Conservation (phyloP, 2,113 vertebrate genomes). For the Crocuta crocuta region DNA sequence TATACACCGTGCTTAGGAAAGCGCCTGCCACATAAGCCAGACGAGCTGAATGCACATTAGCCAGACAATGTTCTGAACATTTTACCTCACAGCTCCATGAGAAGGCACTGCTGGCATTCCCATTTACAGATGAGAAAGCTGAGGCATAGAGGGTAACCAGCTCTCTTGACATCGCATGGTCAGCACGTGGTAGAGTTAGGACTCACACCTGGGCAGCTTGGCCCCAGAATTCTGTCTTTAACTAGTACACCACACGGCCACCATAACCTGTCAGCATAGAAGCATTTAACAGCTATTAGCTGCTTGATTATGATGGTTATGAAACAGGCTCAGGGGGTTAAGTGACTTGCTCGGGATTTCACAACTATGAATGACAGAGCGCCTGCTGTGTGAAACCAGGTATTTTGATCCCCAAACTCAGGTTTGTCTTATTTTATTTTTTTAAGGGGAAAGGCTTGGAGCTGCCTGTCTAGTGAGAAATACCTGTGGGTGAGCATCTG, state of each 20-base stretch:
- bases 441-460: background rate
- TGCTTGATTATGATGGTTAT: background rate
- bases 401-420: background rate
- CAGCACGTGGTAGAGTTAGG: background rate
- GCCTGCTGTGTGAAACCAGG: background rate
- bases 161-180: background rate
- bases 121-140: background rate
- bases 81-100: background rate
- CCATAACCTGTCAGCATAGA: background rate
- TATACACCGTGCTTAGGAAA: background rate
- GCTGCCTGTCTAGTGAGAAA: background rate
- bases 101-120: background rate
- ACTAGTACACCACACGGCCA: background rate
- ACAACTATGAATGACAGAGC: background rate
- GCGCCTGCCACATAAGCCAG: background rate
- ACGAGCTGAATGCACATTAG: background rate
- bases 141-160: background rate
- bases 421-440: slow-evolving; percentile 12
- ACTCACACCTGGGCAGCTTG: background rate
- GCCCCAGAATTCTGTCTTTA: background rate
- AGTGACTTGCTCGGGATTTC: background rate
- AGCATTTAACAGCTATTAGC: background rate
- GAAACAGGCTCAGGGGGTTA: background rate
- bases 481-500: background rate
- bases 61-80: background rate